phyloP scores from a whole-genome alignment of 1,140 invertebrate genomes.

The Papilio xuthus region DNA sequence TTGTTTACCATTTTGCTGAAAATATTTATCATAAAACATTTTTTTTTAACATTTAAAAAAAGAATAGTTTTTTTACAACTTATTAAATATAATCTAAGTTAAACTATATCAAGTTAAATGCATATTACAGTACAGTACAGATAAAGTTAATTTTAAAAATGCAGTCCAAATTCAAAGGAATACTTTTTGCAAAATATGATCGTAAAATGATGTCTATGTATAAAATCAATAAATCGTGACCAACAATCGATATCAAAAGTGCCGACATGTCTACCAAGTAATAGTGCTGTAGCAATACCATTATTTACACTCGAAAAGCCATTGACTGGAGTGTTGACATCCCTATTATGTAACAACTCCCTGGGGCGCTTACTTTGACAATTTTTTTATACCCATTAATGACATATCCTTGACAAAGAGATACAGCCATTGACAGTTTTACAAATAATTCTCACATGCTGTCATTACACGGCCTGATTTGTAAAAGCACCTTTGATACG shows the following conservation, averaged over 20 bases:
- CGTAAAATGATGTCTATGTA: conserved; percentile 59
- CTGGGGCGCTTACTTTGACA: conserved; percentile 66
- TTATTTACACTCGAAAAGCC: conserved; percentile 77
- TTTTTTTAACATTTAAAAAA: too few species aligned
- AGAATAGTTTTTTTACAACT: too few species aligned
- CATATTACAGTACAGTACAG: too few species aligned
- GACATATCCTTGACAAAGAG: conserved; percentile 73
- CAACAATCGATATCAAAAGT: conserved; percentile 51
- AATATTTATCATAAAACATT: too few species aligned
- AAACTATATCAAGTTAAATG: too few species aligned
- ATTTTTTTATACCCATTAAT: conserved; percentile 72
- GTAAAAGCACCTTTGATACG: conserved; percentile 57
- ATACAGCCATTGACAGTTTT: conserved; percentile 72
- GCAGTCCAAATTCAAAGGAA: too few species aligned
- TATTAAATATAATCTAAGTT: too few species aligned
- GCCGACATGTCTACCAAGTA: conserved; percentile 64
- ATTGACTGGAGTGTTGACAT: conserved; percentile 74
- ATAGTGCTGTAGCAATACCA: conserved; percentile 52
- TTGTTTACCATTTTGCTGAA: too few species aligned
- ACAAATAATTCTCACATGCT: conserved; percentile 64
- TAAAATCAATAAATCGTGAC: conserved; percentile 58
- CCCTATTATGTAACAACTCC: conserved; percentile 75
- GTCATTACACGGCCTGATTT: conserved; percentile 69
- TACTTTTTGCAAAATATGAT: conserved; percentile 49
- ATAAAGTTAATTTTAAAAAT: too few species aligned